phyloP scores from a whole-genome alignment of 35 echinoderm and acorn worm genomes.

The Hemicentrotus pulcherrimus region DNA sequence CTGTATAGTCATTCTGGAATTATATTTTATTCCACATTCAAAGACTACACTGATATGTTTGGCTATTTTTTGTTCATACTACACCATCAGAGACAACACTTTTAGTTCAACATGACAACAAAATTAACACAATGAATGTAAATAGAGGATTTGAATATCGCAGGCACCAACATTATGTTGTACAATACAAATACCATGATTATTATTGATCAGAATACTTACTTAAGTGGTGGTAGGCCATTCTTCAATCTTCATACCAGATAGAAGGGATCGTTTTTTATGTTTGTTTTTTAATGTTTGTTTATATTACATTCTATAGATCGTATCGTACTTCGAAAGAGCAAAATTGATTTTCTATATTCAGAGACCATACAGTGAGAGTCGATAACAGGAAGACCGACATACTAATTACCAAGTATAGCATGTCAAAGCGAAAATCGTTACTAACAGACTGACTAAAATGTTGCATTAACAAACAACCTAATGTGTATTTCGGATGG shows the following conservation, averaged over 20 bases:
- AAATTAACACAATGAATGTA: too few species aligned
- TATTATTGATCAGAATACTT: background rate
- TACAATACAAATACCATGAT: too few species aligned
- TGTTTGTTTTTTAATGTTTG: background rate
- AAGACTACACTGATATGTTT: too few species aligned
- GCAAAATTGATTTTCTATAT: background rate
- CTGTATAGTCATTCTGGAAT: too few species aligned
- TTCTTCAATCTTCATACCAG: background rate
- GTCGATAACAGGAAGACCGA: background rate
- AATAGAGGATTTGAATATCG: too few species aligned
- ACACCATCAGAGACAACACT: too few species aligned
- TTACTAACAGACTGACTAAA: background rate
- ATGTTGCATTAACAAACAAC: background rate
- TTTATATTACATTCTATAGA: background rate
- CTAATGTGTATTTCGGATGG: background rate
- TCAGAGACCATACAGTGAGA: background rate
- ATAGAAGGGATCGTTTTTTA: background rate
- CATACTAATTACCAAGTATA: background rate
- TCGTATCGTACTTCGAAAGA: background rate
- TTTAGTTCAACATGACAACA: too few species aligned
- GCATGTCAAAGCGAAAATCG: background rate
- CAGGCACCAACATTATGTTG: too few species aligned
- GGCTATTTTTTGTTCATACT: too few species aligned
- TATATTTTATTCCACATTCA: too few species aligned
- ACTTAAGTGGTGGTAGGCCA: background rate